A percentile compares a stretch with the other conserved stretches of the same genome.
phyloP scores from a whole-genome alignment of 2,113 vertebrate genomes.

The Himantopus leucocephalus region DNA sequence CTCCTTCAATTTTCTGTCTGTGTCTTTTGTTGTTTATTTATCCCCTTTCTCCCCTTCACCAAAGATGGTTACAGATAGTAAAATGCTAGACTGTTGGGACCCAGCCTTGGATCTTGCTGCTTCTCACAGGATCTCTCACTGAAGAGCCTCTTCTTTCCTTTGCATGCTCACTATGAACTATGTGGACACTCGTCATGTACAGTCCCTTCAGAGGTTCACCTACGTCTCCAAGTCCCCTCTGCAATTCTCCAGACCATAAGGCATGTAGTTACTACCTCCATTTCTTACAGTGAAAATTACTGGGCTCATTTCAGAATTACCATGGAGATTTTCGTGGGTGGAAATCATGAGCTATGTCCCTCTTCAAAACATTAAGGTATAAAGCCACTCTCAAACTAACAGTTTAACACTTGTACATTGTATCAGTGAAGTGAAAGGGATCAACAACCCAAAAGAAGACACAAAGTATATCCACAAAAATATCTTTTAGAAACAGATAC shows the following conservation, averaged over 20 bases:
- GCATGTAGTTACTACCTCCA: neutral
- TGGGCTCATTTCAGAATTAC: neutral
- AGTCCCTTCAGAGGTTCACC: neutral
- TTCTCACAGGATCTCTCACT: neutral
- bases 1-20: neutral
- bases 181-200: accelerated
- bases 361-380: neutral
- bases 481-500: neutral
- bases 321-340: neutral
- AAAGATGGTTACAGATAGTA: neutral
- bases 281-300: neutral
- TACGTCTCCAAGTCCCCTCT: neutral
- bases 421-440: neutral
- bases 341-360: neutral
- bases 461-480: neutral
- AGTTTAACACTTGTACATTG: neutral
- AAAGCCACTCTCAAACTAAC: neutral
- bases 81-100: neutral
- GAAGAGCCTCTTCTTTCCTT: neutral
- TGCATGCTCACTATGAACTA: neutral
- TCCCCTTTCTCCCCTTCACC: neutral
- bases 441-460: neutral
- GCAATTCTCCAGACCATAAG: neutral
- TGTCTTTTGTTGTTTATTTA: no score
- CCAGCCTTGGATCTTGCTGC: neutral